Percentiles rank a stretch among this genome's conserved stretches.
Evolutionary conservation across 2,888 invertebrate genomes (phyloP).

Genomic region (Embidobia sp.): DNA sequence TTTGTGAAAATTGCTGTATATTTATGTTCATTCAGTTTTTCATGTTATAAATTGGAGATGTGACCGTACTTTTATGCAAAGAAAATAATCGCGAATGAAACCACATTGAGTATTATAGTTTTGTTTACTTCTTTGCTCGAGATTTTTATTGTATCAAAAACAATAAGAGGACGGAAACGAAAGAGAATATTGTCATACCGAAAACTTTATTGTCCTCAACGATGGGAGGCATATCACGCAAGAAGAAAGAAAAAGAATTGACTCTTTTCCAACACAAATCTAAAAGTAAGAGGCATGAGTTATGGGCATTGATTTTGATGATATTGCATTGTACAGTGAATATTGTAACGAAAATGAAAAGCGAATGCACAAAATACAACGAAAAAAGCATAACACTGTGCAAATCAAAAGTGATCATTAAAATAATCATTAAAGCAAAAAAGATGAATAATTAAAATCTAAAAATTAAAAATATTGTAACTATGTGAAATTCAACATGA

Average conservation of each 20-base stretch:
- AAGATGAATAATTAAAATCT: too few relatives aligned
- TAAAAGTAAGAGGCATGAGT: too few relatives aligned
- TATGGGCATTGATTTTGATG: too few relatives aligned
- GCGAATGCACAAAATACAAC: too few relatives aligned
- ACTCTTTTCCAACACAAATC: too few relatives aligned
- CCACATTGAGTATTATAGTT: conserved; percentile 6
- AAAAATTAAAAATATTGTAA: too few relatives aligned
- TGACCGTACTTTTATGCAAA: conserved; percentile 1
- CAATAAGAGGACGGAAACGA: background rate
- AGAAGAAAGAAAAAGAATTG: background rate
- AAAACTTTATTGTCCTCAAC: background rate
- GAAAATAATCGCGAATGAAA: background rate
- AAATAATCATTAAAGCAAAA: too few relatives aligned
- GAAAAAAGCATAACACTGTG: too few relatives aligned
- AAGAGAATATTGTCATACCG: background rate
- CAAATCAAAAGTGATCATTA: too few relatives aligned
- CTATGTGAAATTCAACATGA: too few relatives aligned
- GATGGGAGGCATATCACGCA: too few relatives aligned
- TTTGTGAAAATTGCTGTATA: too few relatives aligned
- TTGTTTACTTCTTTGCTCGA: conserved; percentile 5
- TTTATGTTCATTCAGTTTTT: background rate
- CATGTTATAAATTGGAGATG: background rate
- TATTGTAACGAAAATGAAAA: background rate
- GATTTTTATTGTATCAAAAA: background rate
- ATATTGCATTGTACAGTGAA: background rate